Evolutionary conservation across 1,140 invertebrate genomes (phyloP).

Genomic region (Drosophila ercepeae): DNA sequence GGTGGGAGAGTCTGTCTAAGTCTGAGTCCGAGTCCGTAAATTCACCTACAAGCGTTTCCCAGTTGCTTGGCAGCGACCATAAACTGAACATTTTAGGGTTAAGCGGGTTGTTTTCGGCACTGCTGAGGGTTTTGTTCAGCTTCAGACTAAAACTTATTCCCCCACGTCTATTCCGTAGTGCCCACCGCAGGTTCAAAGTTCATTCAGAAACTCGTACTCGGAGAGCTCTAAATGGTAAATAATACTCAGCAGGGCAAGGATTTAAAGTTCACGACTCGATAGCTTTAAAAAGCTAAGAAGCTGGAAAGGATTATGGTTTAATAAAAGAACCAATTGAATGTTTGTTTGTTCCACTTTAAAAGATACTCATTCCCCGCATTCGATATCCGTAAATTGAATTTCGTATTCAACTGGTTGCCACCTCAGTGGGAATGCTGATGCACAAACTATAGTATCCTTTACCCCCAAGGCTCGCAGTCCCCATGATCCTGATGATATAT

Average conservation of each 20-base stretch:
- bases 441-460: not conserved
- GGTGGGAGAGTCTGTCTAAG: conserved; percentile 27
- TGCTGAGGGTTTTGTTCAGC: conserved; percentile 13
- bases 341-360: too few relatives aligned
- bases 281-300: too few relatives aligned
- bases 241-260: not conserved
- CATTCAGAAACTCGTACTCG: not conserved
- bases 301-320: too few relatives aligned
- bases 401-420: conserved; percentile 66
- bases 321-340: too few relatives aligned
- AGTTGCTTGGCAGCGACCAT: conserved; percentile 44
- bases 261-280: not conserved
- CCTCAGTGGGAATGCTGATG: not conserved
- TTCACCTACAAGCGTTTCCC: conserved; percentile 50
- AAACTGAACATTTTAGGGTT: conserved; percentile 70
- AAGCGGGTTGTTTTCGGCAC: conserved; percentile 32
- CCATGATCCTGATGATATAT: conserved; percentile 10
- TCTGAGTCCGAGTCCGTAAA: conserved; percentile 23
- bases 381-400: conserved; percentile 36
- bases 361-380: not conserved
- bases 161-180: not conserved
- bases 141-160: conserved; percentile 24
- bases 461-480: not conserved
- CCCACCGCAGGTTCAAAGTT: conserved; percentile 10
- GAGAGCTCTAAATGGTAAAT: conserved; percentile 20